A percentile compares a stretch with the other conserved stretches of the same genome.
phyloP scores from a whole-genome alignment of 37 sponge, comb jelly and placozoan genomes.

The Beroe forskalii region DNA sequence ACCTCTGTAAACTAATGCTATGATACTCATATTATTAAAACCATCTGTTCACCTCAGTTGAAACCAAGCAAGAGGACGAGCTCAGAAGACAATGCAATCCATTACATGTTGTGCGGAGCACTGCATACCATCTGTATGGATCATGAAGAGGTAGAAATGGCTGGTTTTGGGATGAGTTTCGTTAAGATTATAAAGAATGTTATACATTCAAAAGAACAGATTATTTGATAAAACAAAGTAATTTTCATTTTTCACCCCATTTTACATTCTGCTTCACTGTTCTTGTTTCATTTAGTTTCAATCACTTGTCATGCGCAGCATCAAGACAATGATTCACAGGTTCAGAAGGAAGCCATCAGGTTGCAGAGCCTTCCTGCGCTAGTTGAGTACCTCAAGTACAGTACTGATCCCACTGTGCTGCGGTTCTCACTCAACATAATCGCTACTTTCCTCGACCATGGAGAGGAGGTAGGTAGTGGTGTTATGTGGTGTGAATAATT shows the following conservation, averaged over 20 bases:
- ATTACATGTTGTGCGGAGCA: conserved; percentile 57
- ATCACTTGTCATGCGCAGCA: too few relatives aligned
- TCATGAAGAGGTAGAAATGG: conserved; percentile 55
- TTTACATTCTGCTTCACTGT: neutral
- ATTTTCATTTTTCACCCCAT: neutral
- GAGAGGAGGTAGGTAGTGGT: conserved; percentile 2
- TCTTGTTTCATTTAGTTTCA: too few relatives aligned
- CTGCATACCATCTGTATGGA: conserved; percentile 63
- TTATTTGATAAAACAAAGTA: too few relatives aligned
- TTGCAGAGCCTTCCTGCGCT: neutral
- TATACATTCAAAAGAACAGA: too few relatives aligned
- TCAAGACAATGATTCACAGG: too few relatives aligned
- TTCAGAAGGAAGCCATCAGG: conserved; percentile 33
- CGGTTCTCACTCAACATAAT: conserved; percentile 35
- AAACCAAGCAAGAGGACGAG: neutral
- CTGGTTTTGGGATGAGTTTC: neutral
- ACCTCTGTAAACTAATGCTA: too few relatives aligned
- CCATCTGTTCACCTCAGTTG: too few relatives aligned
- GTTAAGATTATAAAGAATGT: neutral
- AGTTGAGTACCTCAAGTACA: conserved; percentile 29
- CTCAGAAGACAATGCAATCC: neutral
- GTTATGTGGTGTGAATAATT: too few relatives aligned
- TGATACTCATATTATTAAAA: too few relatives aligned
- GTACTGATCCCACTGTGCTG: conserved; percentile 46
- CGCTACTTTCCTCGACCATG: conserved; percentile 29